These are phyloP conservation scores for Calliphora vomitoria DNA, from an alignment of 2,888 invertebrate species.

Conservation along the genomic window DNA sequence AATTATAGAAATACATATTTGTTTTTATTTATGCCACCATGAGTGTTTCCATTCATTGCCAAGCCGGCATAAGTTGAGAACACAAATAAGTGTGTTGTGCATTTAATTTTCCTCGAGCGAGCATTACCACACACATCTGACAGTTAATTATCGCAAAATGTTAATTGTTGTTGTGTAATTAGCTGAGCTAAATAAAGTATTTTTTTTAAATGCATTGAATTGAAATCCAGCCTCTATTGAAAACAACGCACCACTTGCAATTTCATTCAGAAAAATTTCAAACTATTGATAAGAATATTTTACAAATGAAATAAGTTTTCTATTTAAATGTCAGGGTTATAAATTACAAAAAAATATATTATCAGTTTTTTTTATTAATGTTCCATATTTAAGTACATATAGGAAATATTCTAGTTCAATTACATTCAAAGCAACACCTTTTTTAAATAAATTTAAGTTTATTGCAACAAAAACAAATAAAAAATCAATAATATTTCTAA, in stretches of 20 bases:
- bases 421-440: conserved; percentile 19
- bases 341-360: conserved; percentile 1
- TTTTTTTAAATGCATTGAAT: conserved; percentile 47
- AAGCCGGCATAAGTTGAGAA: conserved; percentile 63
- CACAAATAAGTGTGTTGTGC: conserved; percentile 43
- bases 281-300: conserved; percentile 66
- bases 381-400: neutral
- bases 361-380: conserved; percentile 32
- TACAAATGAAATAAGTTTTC: conserved; percentile 17
- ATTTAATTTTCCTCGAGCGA: conserved; percentile 33
- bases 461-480: neutral
- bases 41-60: conserved; percentile 64
- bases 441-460: neutral
- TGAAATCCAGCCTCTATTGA: conserved; percentile 36
- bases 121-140: conserved; percentile 58
- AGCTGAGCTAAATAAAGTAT: conserved; percentile 57
- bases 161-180: conserved; percentile 75
- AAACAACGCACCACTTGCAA: conserved; percentile 49
- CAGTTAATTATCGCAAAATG: conserved; percentile 75
- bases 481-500: conserved; percentile 44
- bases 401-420: conserved; percentile 29
- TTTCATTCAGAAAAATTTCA: conserved; percentile 69
- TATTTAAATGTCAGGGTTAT: conserved; percentile 70
- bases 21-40: conserved; percentile 52
- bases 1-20: conserved; percentile 25